Conservation (phyloP, 2,888 invertebrate species). For the Calameuta idolon region DNA sequence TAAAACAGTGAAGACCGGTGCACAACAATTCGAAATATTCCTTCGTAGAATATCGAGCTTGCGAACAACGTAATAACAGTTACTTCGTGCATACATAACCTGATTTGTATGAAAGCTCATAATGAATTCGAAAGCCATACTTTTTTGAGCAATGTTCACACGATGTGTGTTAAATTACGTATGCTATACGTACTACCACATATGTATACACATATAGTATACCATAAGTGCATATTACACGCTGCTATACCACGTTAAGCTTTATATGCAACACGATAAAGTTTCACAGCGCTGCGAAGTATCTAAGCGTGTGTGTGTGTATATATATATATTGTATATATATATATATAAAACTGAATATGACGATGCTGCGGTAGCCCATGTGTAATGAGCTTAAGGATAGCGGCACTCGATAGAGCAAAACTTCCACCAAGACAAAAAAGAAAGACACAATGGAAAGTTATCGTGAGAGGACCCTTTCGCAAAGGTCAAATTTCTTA, state of each 20-base stretch:
- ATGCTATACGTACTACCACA: background rate
- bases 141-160: background rate
- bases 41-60: background rate
- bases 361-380: background rate
- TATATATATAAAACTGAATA: background rate
- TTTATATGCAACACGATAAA: background rate
- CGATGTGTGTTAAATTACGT: background rate
- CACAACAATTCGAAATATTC: background rate
- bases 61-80: background rate
- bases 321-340: background rate
- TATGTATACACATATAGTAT: background rate
- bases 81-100: background rate
- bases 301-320: background rate
- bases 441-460: background rate
- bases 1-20: background rate
- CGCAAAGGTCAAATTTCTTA: background rate
- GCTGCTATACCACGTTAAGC: background rate
- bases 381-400: background rate
- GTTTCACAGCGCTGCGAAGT: background rate
- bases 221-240: background rate
- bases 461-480: background rate
- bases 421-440: background rate
- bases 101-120: background rate
- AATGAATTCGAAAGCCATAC: background rate
- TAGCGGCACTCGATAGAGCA: background rate